These are phyloP conservation scores for Pygocentrus nattereri DNA, from an alignment of 2,797 vertebrate genomes.

Conservation along the genomic window DNA sequence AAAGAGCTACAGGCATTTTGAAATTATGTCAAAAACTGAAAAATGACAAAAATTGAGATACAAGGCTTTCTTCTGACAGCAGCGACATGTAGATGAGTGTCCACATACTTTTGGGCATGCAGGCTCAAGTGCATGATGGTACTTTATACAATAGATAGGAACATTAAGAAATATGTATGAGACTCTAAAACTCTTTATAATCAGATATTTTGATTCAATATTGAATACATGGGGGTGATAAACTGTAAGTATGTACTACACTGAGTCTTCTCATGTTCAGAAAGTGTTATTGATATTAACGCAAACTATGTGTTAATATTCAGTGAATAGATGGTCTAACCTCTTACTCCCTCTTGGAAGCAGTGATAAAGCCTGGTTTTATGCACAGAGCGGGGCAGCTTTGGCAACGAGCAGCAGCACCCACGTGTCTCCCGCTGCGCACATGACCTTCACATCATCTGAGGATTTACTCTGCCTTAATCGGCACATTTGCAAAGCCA, in stretches of 20 bases:
- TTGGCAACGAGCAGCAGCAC: slow-evolving; percentile 3
- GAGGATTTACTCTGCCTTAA: slow-evolving; percentile 42
- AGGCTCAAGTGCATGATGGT: neutral
- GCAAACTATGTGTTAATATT: neutral
- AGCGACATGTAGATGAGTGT: no score
- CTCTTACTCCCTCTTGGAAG: neutral
- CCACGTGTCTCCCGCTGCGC: slow-evolving; percentile 14
- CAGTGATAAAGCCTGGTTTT: neutral
- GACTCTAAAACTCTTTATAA: no score
- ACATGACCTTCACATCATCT: slow-evolving; percentile 52
- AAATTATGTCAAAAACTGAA: no score
- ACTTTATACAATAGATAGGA: neutral
- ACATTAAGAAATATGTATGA: neutral
- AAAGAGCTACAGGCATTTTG: no score
- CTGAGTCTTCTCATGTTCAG: neutral
- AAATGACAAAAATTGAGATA: no score
- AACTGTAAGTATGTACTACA: neutral
- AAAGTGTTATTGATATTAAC: neutral
- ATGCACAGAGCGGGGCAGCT: neutral
- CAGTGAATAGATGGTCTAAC: neutral
- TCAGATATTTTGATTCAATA: no score
- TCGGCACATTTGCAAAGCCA: slow-evolving; percentile 57
- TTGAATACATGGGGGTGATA: neutral
- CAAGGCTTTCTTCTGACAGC: no score
- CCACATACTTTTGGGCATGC: neutral